A percentile compares a stretch with the other conserved stretches of the same genome.
These are phyloP conservation scores for Reinhardtius hippoglossoides DNA, from an alignment of 2,113 vertebrate genomes.

Conservation along the genomic window DNA sequence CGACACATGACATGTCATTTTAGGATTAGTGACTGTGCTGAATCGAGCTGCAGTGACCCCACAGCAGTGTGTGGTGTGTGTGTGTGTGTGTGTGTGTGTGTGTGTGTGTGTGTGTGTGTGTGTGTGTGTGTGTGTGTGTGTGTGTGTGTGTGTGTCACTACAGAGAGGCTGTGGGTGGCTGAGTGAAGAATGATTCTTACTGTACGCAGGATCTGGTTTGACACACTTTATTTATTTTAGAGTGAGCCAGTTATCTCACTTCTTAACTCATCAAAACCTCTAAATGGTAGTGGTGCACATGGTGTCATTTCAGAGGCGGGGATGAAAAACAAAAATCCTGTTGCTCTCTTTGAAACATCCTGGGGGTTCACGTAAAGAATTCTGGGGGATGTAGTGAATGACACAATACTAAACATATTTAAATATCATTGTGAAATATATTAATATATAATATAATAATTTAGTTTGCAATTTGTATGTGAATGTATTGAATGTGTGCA, in stretches of 20 bases:
- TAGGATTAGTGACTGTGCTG: constrained; percentile 71
- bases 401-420: constrained; percentile 17
- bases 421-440: no score
- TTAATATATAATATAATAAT: no score
- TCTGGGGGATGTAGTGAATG: background rate
- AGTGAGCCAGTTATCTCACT: constrained; percentile 7
- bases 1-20: constrained; percentile 75
- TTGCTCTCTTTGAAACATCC: constrained; percentile 8
- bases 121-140: background rate
- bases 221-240: constrained; percentile 35
- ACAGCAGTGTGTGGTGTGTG: background rate
- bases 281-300: background rate
- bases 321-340: background rate
- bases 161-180: constrained; percentile 43
- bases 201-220: constrained; percentile 16
- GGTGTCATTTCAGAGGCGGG: background rate
- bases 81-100: constrained; percentile 4
- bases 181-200: constrained; percentile 39
- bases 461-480: no score
- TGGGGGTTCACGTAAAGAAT: background rate
- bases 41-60: constrained; percentile 55
- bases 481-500: no score
- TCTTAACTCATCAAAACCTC: constrained; percentile 6
- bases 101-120: background rate
- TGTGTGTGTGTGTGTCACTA: background rate